These are phyloP conservation scores for Bombus vancouverensis DNA, from an alignment of 1,140 invertebrate species.

Conservation along the genomic window DNA sequence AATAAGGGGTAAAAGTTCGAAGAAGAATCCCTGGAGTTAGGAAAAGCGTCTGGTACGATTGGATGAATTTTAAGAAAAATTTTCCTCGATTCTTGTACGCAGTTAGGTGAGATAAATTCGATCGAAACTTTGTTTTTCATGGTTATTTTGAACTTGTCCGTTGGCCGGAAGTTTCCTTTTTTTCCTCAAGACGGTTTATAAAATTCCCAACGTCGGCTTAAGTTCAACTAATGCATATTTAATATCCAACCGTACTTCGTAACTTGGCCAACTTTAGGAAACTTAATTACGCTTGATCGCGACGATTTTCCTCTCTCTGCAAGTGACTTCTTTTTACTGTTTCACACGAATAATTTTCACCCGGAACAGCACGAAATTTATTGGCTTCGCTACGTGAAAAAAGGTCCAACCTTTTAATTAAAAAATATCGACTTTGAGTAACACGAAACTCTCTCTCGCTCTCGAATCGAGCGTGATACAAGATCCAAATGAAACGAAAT, in stretches of 20 bases:
- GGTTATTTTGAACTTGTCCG: not conserved
- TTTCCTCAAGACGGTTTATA: not conserved
- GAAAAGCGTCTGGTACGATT: not conserved
- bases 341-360: constrained; percentile 30
- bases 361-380: constrained; percentile 5
- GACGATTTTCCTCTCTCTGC: constrained; percentile 23
- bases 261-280: constrained; percentile 20
- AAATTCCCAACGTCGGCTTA: constrained; percentile 4
- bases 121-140: constrained; percentile 2
- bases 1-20: not conserved
- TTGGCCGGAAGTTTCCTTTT: not conserved
- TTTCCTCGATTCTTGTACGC: not conserved
- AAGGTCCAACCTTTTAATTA: constrained; percentile 4
- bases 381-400: not conserved
- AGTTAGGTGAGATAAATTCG: not conserved
- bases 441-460: not conserved
- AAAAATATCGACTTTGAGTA: not conserved
- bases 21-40: not conserved
- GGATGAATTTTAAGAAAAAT: not conserved
- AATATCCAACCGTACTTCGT: constrained; percentile 14
- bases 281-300: constrained; percentile 48
- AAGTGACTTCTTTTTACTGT: not conserved
- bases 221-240: constrained; percentile 42
- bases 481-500: not conserved
- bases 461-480: not conserved